Evolutionary conservation across 1,140 invertebrate species (phyloP).

Genomic region (Drosophila fuyamai): DNA sequence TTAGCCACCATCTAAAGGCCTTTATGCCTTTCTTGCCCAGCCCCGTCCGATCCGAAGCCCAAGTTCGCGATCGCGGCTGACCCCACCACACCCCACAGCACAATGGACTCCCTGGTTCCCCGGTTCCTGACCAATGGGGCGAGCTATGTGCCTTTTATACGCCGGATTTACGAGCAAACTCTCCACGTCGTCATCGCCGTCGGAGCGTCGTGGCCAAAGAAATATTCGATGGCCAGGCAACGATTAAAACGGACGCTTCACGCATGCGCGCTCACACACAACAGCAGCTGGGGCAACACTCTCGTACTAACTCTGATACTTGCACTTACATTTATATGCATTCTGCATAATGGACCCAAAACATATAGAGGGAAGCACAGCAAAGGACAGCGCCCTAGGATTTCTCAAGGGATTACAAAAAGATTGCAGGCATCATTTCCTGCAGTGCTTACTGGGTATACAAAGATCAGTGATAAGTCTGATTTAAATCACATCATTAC

Average conservation of each 20-base stretch:
- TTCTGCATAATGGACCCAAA: slow-evolving; percentile 58
- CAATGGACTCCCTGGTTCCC: slow-evolving; percentile 45
- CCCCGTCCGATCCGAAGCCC: slow-evolving; percentile 21
- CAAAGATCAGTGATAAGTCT: too few species aligned
- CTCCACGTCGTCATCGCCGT: slow-evolving; percentile 39
- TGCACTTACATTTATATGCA: slow-evolving; percentile 52
- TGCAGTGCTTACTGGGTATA: too few species aligned
- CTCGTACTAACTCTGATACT: slow-evolving; percentile 33
- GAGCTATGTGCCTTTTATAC: slow-evolving; percentile 74
- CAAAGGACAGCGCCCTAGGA: neutral
- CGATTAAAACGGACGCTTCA: slow-evolving; percentile 83
- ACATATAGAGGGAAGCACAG: slow-evolving; percentile 34
- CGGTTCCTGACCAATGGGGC: slow-evolving; percentile 58
- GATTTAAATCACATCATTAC: too few species aligned
- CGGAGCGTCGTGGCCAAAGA: slow-evolving; percentile 64
- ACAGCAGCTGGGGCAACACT: slow-evolving; percentile 20
- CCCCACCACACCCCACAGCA: slow-evolving; percentile 36
- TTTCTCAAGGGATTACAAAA: neutral
- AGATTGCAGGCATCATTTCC: too few species aligned
- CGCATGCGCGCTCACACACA: slow-evolving; percentile 75
- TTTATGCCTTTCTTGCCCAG: slow-evolving; percentile 32
- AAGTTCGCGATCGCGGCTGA: slow-evolving; percentile 17
- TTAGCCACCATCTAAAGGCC: slow-evolving; percentile 46
- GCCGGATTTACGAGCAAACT: slow-evolving; percentile 76
- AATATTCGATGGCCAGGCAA: slow-evolving; percentile 81